Base-by-base conservation (phyloP, 2,888 invertebrate species). In the Caenorhabditis sinica region DNA sequence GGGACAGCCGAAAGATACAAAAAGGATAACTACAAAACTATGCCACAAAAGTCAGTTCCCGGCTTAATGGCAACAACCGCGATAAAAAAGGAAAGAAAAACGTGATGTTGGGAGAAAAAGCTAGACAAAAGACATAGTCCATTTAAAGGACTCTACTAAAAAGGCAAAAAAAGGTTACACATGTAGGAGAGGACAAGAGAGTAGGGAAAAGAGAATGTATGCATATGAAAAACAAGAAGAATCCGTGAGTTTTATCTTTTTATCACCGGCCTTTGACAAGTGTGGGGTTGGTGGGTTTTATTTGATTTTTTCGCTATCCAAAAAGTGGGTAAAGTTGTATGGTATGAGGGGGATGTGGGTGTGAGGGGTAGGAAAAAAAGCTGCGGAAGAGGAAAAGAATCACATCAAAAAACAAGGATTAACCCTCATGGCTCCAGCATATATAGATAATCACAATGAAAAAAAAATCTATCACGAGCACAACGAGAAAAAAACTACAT, bases 191-290 rank as follows among this genome's bases (percentile, higher is more conserved):
- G 51, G 49, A 28, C 8, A 30, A 49, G n/a, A 36, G 53, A 11
- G 40, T 51, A 28, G 61, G 60, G n/a, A n/a, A n/a, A n/a, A n/a
- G n/a, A n/a, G n/a, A n/a, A 61, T 66, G 25, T 30, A 33, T 8
- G 15, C 36, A 60, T 23, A 63, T 43, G 53, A 71, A 61, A 77
- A 77, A 40, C 28, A 77, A 63, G 63, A 73, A 20, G 58, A 73
- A 83, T 83, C 82, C 82, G 82, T 83, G 82, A 83, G 82, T 83
- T 83, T 58, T 74, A 68, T 82, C 60, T 82, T 82, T 82, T 82
- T 82, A 81, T 82, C 81, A 82, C 81, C 81, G 81, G 81, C 81
- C 81, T 74, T 82, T 68, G 73, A 81, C 81, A 81, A 81, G 74
- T 81, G 81, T 73, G 77, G 79, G 73, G 65, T 72, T 74, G 73